A percentile compares a stretch with the other conserved stretches of the same genome.
Evolutionary conservation across 2,888 invertebrate genomes (phyloP).

Genomic region (Atherix ibis): DNA sequence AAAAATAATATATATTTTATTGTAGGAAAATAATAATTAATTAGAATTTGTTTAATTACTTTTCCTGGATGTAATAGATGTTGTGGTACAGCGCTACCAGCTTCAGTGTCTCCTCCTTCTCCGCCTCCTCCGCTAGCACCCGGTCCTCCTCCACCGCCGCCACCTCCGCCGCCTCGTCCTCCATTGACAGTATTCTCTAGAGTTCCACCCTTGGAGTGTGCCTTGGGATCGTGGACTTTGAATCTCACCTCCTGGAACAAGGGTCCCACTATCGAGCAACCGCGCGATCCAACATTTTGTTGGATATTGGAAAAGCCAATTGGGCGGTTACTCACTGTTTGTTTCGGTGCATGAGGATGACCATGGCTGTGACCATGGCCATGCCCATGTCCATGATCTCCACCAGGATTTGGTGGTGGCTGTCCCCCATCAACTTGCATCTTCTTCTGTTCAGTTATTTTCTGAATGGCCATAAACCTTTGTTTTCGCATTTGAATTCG

Average conservation of each 20-base stretch:
- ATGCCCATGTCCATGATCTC: slow-evolving; percentile 36
- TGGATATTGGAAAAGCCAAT: slow-evolving; percentile 36
- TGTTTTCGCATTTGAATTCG: slow-evolving; percentile 93
- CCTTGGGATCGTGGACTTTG: slow-evolving; percentile 88
- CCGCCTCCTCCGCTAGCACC: slow-evolving; percentile 15
- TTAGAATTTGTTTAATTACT: slow-evolving; percentile 31
- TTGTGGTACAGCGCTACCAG: slow-evolving; percentile 39
- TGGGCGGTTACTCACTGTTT: slow-evolving; percentile 36
- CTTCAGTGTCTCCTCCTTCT: slow-evolving; percentile 25
- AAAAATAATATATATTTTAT: slow-evolving; percentile 2
- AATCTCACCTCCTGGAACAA: slow-evolving; percentile 84
- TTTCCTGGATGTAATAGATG: slow-evolving; percentile 78
- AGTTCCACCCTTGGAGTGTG: slow-evolving; percentile 82
- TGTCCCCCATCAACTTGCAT: slow-evolving; percentile 62
- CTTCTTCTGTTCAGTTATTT: slow-evolving; percentile 85
- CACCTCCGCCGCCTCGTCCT: slow-evolving; percentile 45
- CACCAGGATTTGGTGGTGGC: slow-evolving; percentile 59
- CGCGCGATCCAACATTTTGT: slow-evolving; percentile 35
- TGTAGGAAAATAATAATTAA: background rate
- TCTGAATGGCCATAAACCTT: slow-evolving; percentile 76
- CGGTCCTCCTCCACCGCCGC: slow-evolving; percentile 29
- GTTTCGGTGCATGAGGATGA: slow-evolving; percentile 35
- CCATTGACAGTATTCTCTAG: slow-evolving; percentile 85
- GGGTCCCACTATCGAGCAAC: slow-evolving; percentile 46
- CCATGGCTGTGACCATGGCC: slow-evolving; percentile 35